Conservation (phyloP, 53 echinoderm and acorn worm genomes). For the Antedon mediterranea region DNA sequence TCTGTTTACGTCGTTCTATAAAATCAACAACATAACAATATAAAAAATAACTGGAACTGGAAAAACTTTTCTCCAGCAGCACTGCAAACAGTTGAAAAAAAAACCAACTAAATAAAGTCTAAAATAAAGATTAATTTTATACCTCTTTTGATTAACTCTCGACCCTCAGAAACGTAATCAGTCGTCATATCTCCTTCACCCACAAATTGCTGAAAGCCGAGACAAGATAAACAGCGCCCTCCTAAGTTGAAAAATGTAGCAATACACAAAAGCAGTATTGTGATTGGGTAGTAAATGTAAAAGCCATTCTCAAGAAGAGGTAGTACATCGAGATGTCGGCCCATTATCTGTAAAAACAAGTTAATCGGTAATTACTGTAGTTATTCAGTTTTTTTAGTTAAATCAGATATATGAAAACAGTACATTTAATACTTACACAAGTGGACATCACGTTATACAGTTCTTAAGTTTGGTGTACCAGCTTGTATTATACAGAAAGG, state of each 20-base stretch:
- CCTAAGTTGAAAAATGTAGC: conserved; percentile 95
- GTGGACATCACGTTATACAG: neutral
- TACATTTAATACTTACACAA: neutral
- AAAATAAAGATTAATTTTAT: too few species aligned
- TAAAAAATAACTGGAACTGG: neutral
- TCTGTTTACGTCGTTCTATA: conserved; percentile 59
- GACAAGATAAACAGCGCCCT: conserved; percentile 74
- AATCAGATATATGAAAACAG: too few species aligned
- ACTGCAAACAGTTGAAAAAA: too few species aligned
- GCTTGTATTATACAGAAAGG: too few species aligned
- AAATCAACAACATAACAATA: neutral
- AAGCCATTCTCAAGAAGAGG: conserved; percentile 88
- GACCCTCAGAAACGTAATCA: conserved; percentile 73
- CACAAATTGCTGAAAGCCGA: conserved; percentile 92
- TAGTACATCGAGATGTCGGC: conserved; percentile 74
- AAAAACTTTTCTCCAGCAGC: too few species aligned
- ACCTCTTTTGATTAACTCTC: conserved; percentile 85
- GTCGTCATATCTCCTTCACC: conserved; percentile 94
- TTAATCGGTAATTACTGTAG: too few species aligned
- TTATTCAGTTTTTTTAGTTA: too few species aligned
- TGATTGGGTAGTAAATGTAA: conserved; percentile 96
- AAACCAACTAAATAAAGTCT: too few species aligned
- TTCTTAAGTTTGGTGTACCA: too few species aligned
- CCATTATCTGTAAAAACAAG: conserved; percentile 71
- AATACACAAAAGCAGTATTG: conserved; percentile 67